Evolutionary conservation across 1,140 invertebrate species (phyloP), one percentile per base, ranked within the genome.

Genomic region (Drosophila ananassae): DNA sequence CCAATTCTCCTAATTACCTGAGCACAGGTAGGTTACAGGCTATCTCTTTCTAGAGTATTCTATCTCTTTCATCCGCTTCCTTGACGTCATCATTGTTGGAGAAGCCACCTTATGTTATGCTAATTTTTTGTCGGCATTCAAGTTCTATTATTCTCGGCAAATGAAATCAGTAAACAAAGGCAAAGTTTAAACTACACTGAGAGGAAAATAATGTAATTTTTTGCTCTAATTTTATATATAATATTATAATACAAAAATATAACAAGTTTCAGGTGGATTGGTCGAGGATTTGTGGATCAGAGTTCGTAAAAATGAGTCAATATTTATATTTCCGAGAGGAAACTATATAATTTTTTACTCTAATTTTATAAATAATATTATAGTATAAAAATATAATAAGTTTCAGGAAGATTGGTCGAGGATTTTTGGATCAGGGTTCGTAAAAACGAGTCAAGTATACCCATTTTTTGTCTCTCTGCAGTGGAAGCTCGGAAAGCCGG

Each of bases 41-140:
- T 56, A 55, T 41, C 24, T 50, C 25, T 34, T 12, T 24, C 57
- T 21, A 8, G 7, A 0, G 21, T 5, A 25, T 9, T 28, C 24
- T 30, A 32, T 57, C 21, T 41, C 25, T 63, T 51, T 44, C n/a
- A 41, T 37, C 30, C 30, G 1, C 13, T 7, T 7, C 24, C 63
- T 64, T 59, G 79, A 81, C 79, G 79, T 78, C 74, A 80, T 51
- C 41, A 57, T 24, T 9, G 9, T 2, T 8, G 32, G 34, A 9
- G 39, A 68, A 48, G 48, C 53, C 37, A 79, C 37, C 61, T 81
- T 81, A 74, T 82, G 59, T 73, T 78, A 83, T 83, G 79, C 71
- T 82, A 83, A 82, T 82, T 82, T 73, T 12, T 39, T 17, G 22
- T 57, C 21, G 41, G 13, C 66, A 61, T 73, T 76, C 57, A 51